Evolutionary conservation across 2,113 vertebrate species (phyloP), one percentile per base, ranked within the genome.

Genomic region (Rhinolophus sinicus): DNA sequence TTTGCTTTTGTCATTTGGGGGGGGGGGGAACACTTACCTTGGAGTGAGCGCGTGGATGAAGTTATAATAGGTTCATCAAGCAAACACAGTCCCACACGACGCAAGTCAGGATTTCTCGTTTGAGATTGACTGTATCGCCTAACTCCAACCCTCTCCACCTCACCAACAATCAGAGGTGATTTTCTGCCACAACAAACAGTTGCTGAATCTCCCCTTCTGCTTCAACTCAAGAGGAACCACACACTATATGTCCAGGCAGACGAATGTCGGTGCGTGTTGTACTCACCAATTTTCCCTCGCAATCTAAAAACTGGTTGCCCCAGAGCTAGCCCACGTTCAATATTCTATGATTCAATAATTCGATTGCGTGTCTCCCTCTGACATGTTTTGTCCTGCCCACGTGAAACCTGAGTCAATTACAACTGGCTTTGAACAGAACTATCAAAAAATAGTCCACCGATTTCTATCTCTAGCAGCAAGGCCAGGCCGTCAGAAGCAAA

Each of bases 161-260:
- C 24, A 28, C 94, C 98, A 96, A 98, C 92, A 97, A 97, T 97
- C 96, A 97, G 94, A 96, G 92, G 92, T 90, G 91, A 98, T 98
- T 98, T 98, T 98, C 97, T 98, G 97, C 95, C 96, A 97, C 92
- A 97, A 96, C 95, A 91, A 98, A 91, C 75, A 97, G 94, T 92
- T 90, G 54, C 96, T 97, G 96, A 97, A 92, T 88, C 72, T 97
- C 92, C 88, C 67, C 94, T 96, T 98, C 97, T 92, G 78, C 84
- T 95, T 97, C 95, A 96, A n/a, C 95, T 98, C 80, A 95, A 84
- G 96, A 93, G 88, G 96, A 98, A 90, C 80, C 76, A 7, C 72
- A 96, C 54, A 91, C 83, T 35, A 60, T 4, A 60, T 4, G 93
- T n/a, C 70, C 90, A 96, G 95, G 60, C 65, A 94, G 93, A 93